A percentile compares a stretch with the other conserved stretches of the same genome.
phyloP scores from a whole-genome alignment of 2,888 invertebrate genomes.

The Deilephila elpenor region DNA sequence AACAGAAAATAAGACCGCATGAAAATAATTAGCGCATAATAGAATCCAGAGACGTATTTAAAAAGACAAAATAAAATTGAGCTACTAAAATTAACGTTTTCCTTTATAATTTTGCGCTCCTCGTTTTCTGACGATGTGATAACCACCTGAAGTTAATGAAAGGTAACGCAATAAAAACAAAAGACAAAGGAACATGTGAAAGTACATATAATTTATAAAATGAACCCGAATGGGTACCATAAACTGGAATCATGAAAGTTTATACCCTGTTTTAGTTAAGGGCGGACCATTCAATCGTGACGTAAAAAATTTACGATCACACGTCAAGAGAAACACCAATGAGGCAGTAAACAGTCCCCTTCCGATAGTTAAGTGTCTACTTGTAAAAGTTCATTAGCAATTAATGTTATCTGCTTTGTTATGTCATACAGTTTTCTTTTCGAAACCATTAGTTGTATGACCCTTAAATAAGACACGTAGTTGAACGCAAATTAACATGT shows the following conservation, averaged over 20 bases:
- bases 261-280: conserved; percentile 82
- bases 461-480: conserved; percentile 5
- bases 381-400: conserved; percentile 81
- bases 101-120: neutral
- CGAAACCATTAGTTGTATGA: conserved; percentile 32
- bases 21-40: too few relatives aligned
- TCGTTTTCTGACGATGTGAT: neutral
- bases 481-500: too few relatives aligned
- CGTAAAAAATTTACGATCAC: conserved; percentile 83
- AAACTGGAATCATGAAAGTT: conserved; percentile 82
- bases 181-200: conserved; percentile 61
- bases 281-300: conserved; percentile 80
- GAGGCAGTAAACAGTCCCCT: conserved; percentile 80
- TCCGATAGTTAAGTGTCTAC: conserved; percentile 69
- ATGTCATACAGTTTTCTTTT: conserved; percentile 43
- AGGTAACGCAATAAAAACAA: conserved; percentile 34
- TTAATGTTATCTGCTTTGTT: conserved; percentile 63
- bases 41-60: too few relatives aligned
- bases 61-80: too few relatives aligned
- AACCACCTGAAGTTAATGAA: conserved; percentile 15
- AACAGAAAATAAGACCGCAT: too few relatives aligned
- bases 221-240: conserved; percentile 78
- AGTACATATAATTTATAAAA: conserved; percentile 78
- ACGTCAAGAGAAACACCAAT: conserved; percentile 83
- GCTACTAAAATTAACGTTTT: too few relatives aligned